These are phyloP conservation scores for Augochlora pura DNA, from an alignment of 1,140 invertebrate genomes.

Conservation along the genomic window DNA sequence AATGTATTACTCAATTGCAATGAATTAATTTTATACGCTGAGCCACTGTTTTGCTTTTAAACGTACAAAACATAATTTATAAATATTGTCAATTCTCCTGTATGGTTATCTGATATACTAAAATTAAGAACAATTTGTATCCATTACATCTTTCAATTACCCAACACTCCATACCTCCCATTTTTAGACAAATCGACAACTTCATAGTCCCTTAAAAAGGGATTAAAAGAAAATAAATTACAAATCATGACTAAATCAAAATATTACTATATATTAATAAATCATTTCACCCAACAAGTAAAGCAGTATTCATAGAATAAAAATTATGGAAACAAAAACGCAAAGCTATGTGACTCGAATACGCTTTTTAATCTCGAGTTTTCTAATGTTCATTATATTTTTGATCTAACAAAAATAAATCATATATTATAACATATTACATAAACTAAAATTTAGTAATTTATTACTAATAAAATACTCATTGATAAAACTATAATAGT, in stretches of 20 bases:
- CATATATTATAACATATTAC: not conserved
- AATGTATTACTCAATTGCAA: constrained; percentile 48
- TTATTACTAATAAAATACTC: not conserved
- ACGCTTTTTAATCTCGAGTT: not conserved
- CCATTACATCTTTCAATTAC: not conserved
- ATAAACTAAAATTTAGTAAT: not conserved
- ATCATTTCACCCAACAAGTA: not conserved
- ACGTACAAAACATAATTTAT: not conserved
- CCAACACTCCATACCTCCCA: not conserved
- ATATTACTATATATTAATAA: not conserved
- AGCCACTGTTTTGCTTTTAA: constrained; percentile 15
- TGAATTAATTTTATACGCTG: constrained; percentile 43
- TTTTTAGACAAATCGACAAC: not conserved
- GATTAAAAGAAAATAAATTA: not conserved
- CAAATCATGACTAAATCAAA: too few relatives aligned
- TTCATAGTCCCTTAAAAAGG: not conserved
- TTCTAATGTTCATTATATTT: not conserved
- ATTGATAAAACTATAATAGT: not conserved
- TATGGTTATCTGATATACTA: too few relatives aligned
- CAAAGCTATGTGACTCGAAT: not conserved
- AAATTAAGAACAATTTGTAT: not conserved
- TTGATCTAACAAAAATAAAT: not conserved
- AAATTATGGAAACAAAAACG: not conserved
- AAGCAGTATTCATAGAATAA: not conserved
- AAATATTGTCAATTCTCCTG: not conserved